These are phyloP conservation scores for Adela reaumurella DNA, from an alignment of 2,888 invertebrate species.

Conservation along the genomic window DNA sequence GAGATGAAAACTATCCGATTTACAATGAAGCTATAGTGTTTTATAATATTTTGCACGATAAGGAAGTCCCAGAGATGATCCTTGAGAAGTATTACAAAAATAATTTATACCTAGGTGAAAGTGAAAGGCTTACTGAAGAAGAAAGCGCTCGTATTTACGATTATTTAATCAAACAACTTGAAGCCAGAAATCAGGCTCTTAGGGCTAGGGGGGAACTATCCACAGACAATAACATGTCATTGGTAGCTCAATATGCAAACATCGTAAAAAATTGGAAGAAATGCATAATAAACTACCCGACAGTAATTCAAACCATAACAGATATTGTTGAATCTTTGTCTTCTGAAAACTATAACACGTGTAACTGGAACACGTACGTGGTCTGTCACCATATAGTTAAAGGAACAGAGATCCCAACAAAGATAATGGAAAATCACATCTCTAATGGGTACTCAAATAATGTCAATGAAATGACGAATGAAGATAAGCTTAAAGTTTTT, in stretches of 20 bases:
- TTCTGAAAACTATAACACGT: not conserved
- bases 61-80: not conserved
- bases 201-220: not conserved
- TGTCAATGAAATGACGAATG: not conserved
- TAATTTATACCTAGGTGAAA: not conserved
- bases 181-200: not conserved
- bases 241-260: not conserved
- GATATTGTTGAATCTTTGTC: not conserved
- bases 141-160: not conserved
- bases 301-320: not conserved
- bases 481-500: not conserved
- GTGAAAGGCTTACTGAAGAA: not conserved
- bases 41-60: not conserved
- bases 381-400: not conserved
- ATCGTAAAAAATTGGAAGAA: not conserved
- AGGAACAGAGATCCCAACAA: not conserved
- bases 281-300: not conserved
- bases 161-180: not conserved
- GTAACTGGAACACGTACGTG: not conserved
- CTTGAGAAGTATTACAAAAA: not conserved
- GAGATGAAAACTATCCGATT: not conserved
- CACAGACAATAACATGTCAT: too few species aligned
- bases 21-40: not conserved
- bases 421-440: not conserved
- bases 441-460: not conserved